phyloP scores from a whole-genome alignment of 2,113 vertebrate genomes.

The Paratilapia polleni region DNA sequence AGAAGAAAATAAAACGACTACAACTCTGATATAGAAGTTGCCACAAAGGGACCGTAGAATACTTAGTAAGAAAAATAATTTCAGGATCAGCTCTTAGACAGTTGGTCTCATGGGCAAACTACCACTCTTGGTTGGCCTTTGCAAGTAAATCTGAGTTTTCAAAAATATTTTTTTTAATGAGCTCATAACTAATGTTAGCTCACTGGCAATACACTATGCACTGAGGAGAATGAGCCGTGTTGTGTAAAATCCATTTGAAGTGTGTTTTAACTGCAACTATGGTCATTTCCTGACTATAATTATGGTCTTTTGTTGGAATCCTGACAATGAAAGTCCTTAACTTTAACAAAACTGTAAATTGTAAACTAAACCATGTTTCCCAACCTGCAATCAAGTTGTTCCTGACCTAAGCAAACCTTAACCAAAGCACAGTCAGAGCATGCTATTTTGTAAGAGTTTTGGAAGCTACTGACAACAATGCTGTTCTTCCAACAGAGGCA shows the following conservation, averaged over 20 bases:
- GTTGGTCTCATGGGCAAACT: neutral
- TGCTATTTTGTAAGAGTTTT: neutral
- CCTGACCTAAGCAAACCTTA: neutral
- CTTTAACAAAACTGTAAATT: neutral
- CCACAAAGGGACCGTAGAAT: neutral
- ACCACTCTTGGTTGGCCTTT: neutral
- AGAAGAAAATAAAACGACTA: neutral
- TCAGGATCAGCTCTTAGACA: neutral
- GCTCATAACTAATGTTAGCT: neutral
- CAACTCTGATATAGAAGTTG: neutral
- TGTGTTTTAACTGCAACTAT: neutral
- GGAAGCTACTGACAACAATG: neutral
- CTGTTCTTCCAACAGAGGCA: neutral
- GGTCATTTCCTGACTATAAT: neutral
- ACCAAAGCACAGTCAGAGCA: neutral
- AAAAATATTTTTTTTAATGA: neutral
- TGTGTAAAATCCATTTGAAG: neutral
- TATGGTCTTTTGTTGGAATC: neutral
- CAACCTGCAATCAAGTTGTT: fast-evolving
- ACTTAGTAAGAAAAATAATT: neutral
- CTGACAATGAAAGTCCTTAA: neutral
- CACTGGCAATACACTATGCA: neutral
- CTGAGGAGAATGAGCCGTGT: neutral
- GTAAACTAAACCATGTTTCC: neutral
- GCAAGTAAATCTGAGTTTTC: neutral